These are phyloP conservation scores for Pedionomus torquatus DNA, from an alignment of 2,113 vertebrate species.

Conservation along the genomic window DNA sequence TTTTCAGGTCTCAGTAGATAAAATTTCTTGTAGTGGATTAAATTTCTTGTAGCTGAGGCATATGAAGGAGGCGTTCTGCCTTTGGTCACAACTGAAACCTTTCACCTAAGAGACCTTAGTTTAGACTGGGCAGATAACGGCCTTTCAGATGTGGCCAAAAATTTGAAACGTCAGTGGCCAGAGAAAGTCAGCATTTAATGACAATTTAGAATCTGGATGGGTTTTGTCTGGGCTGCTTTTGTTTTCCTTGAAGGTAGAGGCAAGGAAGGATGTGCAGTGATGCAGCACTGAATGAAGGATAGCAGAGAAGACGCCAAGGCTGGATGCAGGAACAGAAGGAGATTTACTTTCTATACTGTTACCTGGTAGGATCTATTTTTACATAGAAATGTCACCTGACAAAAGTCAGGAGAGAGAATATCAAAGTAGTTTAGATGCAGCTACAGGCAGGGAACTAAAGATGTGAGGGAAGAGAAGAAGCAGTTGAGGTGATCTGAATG, in stretches of 20 bases:
- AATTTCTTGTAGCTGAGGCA: not conserved
- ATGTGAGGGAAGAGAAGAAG: not conserved
- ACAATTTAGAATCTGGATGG: not conserved
- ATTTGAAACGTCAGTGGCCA: not conserved
- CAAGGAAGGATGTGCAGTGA: not conserved
- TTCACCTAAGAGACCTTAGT: not conserved
- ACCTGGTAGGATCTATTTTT: conserved; percentile 31
- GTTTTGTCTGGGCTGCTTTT: not conserved
- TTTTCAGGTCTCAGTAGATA: not conserved
- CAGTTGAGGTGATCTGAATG: not conserved
- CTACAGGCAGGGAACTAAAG: not conserved
- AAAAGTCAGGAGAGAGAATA: not conserved
- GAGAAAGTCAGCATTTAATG: not conserved
- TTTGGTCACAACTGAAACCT: not conserved
- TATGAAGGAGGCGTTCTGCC: not conserved
- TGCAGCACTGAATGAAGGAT: not conserved
- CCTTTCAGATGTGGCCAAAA: not conserved
- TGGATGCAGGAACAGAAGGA: not conserved
- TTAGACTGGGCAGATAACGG: not conserved
- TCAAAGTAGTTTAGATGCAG: not conserved
- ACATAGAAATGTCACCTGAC: not conserved
- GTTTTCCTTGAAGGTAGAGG: conserved; percentile 1
- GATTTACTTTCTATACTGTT: not conserved
- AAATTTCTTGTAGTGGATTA: not conserved
- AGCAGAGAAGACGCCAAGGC: not conserved